A percentile compares a stretch with the other conserved stretches of the same genome.
These are phyloP conservation scores for Heteractis magnifica DNA, from an alignment of 92 coral and sea anemone species.

Conservation along the genomic window DNA sequence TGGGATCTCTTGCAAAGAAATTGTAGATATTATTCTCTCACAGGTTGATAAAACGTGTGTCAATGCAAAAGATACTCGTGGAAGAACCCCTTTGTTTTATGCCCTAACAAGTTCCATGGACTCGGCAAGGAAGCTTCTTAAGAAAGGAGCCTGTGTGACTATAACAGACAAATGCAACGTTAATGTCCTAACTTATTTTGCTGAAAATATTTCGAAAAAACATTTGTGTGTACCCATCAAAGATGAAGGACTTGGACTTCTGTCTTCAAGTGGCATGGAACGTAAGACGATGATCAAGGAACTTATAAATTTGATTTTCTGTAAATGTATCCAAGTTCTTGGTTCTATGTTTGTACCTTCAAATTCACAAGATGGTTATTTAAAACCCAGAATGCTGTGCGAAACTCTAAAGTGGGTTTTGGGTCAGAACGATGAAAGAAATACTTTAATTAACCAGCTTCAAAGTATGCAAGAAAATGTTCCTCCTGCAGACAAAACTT, in stretches of 20 bases:
- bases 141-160: not conserved
- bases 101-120: not conserved
- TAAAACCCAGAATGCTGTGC: not conserved
- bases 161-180: not conserved
- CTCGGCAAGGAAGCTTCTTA: not conserved
- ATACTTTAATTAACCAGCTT: not conserved
- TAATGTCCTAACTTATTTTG: not conserved
- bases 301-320: not conserved
- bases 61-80: constrained; percentile 9
- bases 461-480: not conserved
- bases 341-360: not conserved
- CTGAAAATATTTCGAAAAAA: not conserved
- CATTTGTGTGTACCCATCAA: not conserved
- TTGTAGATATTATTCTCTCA: not conserved
- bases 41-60: not conserved
- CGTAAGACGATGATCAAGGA: not conserved
- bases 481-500: not conserved
- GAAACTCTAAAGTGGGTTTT: not conserved
- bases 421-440: not conserved
- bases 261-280: not conserved
- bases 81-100: constrained; percentile 16
- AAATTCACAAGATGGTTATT: not conserved
- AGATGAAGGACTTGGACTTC: not conserved
- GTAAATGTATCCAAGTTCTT: not conserved
- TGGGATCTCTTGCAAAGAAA: not conserved